Evolutionary conservation across 2,797 vertebrate genomes (phyloP).

Genomic region (Simalia tracyae): DNA sequence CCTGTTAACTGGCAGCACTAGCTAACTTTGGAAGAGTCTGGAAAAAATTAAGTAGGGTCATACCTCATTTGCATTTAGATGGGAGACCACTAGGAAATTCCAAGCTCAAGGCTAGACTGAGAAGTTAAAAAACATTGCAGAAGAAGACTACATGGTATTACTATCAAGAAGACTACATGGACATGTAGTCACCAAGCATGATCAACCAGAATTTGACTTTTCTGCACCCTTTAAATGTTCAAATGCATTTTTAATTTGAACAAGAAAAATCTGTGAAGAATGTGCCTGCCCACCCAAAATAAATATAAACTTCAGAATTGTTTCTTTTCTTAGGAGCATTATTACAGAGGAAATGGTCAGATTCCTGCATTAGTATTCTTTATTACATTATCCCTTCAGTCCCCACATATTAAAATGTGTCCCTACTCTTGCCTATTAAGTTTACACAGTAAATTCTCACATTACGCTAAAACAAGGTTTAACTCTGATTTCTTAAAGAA

Average conservation of each 20-base stretch:
- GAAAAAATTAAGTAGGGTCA: not conserved
- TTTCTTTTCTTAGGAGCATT: no score
- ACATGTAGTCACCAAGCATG: not conserved
- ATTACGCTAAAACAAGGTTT: no score
- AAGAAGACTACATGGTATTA: not conserved
- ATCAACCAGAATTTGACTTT: not conserved
- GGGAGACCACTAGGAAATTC: not conserved
- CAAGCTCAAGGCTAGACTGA: not conserved
- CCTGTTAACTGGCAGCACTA: not conserved
- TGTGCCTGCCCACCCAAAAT: no score
- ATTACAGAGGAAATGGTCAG: no score
- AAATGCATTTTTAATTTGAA: not conserved
- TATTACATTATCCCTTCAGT: no score
- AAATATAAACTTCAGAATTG: no score
- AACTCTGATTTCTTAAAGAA: no score
- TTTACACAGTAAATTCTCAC: no score
- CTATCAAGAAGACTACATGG: not conserved
- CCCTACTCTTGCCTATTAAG: no score
- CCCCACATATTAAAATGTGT: no score
- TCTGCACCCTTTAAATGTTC: not conserved
- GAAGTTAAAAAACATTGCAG: not conserved
- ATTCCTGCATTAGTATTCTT: no score
- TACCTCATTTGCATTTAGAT: not conserved
- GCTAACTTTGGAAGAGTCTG: not conserved
- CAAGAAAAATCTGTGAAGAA: no score